Base-by-base conservation (phyloP, 2,888 invertebrate genomes). In the Lasioglossum morio region DNA sequence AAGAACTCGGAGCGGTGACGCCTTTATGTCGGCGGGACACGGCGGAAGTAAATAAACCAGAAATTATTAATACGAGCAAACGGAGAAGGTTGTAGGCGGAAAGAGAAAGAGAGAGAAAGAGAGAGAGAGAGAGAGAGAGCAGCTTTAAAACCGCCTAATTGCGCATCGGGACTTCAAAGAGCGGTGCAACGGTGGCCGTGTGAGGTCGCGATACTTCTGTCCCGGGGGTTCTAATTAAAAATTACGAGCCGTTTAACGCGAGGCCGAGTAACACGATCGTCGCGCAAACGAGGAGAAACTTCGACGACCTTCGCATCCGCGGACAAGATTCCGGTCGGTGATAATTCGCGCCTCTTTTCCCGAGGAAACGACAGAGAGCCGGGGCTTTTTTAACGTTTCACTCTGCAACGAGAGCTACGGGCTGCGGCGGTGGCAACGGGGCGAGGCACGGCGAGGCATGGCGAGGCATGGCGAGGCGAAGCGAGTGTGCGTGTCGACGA, bases 161-260 rank as follows among this genome's bases (percentile, higher is more conserved):
- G 75, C 63, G 30, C 72, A 46, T 75, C 81, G 82, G 46, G 48
- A 75, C 72, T 75, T 83, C 81, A 83, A 83, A 83, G 82, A 19
- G 57, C 60, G 19, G 57, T 23, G 69, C 70, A 30, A 48, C 66
- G 66, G 8, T 66, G 34, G 66, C 19, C 34, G 53, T 3, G 53
- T 66, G 66, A 66, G 66, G 66, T 66, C 40, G 73, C 74, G 46
- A 69, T 63, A 57, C 40, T 69, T 66, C 40, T 23, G 66, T 53
- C 76, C 63, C 63, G 23, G 77, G 72, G 37, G 72, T 82, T 82
- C 66, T 84, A 84, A 84, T 84, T 84, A 84, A 82, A 84, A 82
- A 82, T 84, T 82, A 84, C 46, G 53, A 76, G 63, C 53, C 76
- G 82, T 63, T 83, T 82, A 72, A 76, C 74, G 60, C 70, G 75